Conservation (phyloP, 1,140 invertebrate species). For the Apis dorsata region DNA sequence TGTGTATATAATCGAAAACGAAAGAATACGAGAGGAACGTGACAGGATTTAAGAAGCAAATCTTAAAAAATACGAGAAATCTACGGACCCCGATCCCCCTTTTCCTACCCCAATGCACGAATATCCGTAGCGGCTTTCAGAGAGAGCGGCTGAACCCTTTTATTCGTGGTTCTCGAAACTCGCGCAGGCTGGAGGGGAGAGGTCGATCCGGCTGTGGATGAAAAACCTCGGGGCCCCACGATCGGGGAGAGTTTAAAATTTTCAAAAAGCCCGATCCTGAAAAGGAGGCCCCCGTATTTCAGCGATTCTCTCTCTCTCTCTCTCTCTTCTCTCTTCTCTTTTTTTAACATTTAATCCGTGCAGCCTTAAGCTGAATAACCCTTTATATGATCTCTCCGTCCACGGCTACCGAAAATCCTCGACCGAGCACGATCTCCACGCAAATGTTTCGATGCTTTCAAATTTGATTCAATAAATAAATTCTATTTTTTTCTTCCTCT, state of each 20-base stretch:
- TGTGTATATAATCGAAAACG: constrained; percentile 8
- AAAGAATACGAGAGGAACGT: constrained; percentile 69
- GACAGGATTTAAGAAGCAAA: constrained; percentile 78
- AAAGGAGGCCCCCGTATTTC: constrained; percentile 76
- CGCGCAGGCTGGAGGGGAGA: constrained; percentile 54
- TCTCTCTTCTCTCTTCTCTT: constrained; percentile 45
- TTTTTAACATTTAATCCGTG: constrained; percentile 80
- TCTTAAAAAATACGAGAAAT: constrained; percentile 80
- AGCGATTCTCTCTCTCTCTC: constrained; percentile 49
- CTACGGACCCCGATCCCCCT: constrained; percentile 61
- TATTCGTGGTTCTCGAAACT: constrained; percentile 77
- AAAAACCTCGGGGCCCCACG: constrained; percentile 22
- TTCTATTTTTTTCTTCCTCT: too few species aligned
- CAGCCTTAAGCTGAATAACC: constrained; percentile 76
- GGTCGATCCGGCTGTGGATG: constrained; percentile 59
- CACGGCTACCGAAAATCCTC: constrained; percentile 43
- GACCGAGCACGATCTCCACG: constrained; percentile 31
- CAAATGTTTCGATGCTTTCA: not conserved
- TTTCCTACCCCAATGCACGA: constrained; percentile 49
- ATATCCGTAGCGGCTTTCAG: constrained; percentile 66
- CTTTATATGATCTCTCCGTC: constrained; percentile 70
- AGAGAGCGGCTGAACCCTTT: constrained; percentile 69
- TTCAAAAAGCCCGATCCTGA: constrained; percentile 78
- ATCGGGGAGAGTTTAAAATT: constrained; percentile 74
- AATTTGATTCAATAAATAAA: too few species aligned